Percentiles rank a stretch among this genome's conserved stretches.
Evolutionary conservation across 2,797 vertebrate species (phyloP).

Genomic region (Cichlasoma orientale): DNA sequence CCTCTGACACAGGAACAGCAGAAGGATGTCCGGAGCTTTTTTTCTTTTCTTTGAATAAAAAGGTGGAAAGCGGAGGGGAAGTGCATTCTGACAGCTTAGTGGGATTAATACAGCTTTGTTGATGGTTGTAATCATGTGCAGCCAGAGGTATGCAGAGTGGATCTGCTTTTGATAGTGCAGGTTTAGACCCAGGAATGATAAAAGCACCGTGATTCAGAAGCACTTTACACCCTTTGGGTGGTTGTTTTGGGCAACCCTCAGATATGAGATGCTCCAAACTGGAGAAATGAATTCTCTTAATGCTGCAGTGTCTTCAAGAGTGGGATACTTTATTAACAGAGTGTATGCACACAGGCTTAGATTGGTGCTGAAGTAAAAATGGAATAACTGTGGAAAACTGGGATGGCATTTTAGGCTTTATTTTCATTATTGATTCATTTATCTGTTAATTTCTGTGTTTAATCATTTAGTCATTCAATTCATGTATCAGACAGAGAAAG

Average conservation of each 20-base stretch:
- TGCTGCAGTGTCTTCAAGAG: not conserved
- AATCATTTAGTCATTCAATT: not conserved
- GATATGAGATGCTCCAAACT: not conserved
- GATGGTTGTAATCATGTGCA: constrained; percentile 27
- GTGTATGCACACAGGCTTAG: not conserved
- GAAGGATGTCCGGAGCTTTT: constrained; percentile 19
- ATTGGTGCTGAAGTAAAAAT: not conserved
- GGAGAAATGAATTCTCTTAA: not conserved
- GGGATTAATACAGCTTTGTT: constrained; percentile 51
- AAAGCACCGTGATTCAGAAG: not conserved
- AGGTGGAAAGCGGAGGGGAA: constrained; percentile 46
- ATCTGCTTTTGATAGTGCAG: constrained; percentile 5
- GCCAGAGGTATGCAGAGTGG: constrained; percentile 4
- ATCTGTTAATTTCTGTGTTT: not conserved
- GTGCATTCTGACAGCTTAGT: constrained; percentile 56
- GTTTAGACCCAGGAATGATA: not conserved
- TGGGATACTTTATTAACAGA: accelerated
- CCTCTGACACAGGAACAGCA: constrained; percentile 53
- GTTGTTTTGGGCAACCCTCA: not conserved
- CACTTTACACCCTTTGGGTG: not conserved
- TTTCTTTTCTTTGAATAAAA: constrained; percentile 22
- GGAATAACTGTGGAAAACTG: not conserved
- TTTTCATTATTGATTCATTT: not conserved
- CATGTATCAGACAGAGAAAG: not conserved
- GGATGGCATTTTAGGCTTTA: not conserved